Evolutionary conservation across 2,888 invertebrate species (phyloP), one percentile per base, ranked within the genome.

Genomic region (Eupithecia exiguata): DNA sequence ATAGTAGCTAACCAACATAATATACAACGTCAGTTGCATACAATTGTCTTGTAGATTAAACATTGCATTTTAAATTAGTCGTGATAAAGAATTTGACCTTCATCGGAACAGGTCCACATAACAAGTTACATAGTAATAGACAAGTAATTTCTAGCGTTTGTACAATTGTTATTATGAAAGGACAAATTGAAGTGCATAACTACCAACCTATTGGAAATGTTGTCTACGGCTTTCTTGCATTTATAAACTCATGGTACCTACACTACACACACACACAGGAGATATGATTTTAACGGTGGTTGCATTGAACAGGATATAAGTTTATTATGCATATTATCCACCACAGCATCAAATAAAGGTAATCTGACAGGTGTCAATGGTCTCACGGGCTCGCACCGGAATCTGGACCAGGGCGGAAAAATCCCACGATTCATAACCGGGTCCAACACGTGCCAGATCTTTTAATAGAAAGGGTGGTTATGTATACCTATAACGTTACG

Each of bases 281-380:
- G 14, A 43, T 38, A 43, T 5, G 5, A 1, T 46, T 46, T n/a
- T 46, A 5, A n/a, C 18, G 2, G 9, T 46, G 7, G 46, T n/a
- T n/a, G 0, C 18, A 2, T 58, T 25, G 21, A 21, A 53, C 25
- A 21, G 5, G 12, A 18, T 35, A 18, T 7, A 62, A 7, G 16
- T 35, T 3, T 62, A 25, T 62, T 35, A 62, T 4, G 10, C 35
- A 0, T 62, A 35, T 16, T 61, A 61, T 62, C 18, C 12, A 35
- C 35, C 16, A 62, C 6, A 35, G 2, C 18, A 9, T 35, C 62
- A 18, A 66, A 66, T 16, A 6, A 9, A 40, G 1, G 21, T 53
- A 25, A 43, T 72, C 74, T 84, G 87, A 85, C 86, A 86, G 84
- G 81, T 85, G 87, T 84, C 86, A 84, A 80, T 78, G 76, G 79